Evolutionary conservation across 2,113 vertebrate genomes (phyloP).

Genomic region (Canis aureus): DNA sequence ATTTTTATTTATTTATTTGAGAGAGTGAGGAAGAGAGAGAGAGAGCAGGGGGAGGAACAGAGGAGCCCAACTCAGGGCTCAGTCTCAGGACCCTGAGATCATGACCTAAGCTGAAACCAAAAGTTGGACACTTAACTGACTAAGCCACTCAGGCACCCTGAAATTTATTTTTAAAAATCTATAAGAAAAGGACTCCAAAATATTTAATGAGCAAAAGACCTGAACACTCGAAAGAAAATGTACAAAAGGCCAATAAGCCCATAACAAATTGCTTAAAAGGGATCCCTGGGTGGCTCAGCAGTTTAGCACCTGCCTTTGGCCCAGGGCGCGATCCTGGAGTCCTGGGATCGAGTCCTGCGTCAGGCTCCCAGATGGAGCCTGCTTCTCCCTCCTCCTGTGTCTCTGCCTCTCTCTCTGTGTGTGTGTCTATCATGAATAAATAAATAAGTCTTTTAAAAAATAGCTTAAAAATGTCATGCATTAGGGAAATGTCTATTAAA

Average conservation of each 20-base stretch:
- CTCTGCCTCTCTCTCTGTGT: no score
- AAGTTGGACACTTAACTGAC: not conserved
- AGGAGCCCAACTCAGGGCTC: not conserved
- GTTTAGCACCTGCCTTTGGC: no score
- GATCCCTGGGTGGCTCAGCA: no score
- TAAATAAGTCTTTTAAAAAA: not conserved
- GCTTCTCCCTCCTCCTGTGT: no score
- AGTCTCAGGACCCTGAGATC: not conserved
- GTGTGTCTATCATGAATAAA: no score
- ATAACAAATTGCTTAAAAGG: not conserved
- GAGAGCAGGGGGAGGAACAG: not conserved
- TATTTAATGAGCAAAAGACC: not conserved
- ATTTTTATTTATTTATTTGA: not conserved
- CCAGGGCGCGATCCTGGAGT: no score
- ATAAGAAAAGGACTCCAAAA: not conserved
- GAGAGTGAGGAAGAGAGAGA: not conserved
- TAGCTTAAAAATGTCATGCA: not conserved
- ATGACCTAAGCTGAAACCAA: not conserved
- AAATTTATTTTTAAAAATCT: not conserved
- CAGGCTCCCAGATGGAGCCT: no score
- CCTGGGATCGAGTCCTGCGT: no score
- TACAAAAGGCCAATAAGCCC: not conserved
- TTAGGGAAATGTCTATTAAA: constrained; percentile 17
- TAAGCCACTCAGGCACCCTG: not conserved
- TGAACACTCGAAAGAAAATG: not conserved